A percentile compares a stretch with the other conserved stretches of the same genome.
These are phyloP conservation scores for Trichonephila clavata DNA, from an alignment of 1,140 invertebrate species.

Conservation along the genomic window DNA sequence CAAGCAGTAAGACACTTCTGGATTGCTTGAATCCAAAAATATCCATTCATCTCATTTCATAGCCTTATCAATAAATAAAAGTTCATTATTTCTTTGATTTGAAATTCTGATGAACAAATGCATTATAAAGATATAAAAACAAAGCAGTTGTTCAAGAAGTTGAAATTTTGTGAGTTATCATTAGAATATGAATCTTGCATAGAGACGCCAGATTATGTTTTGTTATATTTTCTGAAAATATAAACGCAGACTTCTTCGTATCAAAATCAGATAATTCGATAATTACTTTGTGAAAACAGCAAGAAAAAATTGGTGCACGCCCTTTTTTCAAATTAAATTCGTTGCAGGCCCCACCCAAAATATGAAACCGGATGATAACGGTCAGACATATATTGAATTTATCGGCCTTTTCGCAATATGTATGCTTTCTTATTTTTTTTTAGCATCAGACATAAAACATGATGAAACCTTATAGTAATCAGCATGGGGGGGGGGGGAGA, in stretches of 20 bases:
- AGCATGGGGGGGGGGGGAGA: neutral
- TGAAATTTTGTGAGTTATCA: too few relatives aligned
- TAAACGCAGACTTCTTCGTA: neutral
- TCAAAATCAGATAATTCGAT: neutral
- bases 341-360: neutral
- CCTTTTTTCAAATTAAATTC: conserved; percentile 35
- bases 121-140: too few relatives aligned
- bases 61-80: too few relatives aligned
- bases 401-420: neutral
- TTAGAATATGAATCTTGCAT: too few relatives aligned
- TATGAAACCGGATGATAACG: neutral
- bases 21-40: too few relatives aligned
- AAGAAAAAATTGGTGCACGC: neutral
- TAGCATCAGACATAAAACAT: neutral
- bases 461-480: neutral
- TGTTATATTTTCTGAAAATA: neutral
- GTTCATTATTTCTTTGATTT: too few relatives aligned
- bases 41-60: too few relatives aligned
- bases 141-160: too few relatives aligned
- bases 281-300: neutral
- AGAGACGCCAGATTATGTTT: too few relatives aligned
- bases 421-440: neutral
- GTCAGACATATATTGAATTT: neutral
- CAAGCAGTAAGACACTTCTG: too few relatives aligned
- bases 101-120: too few relatives aligned